Evolutionary conservation across 2,888 invertebrate species (phyloP), one percentile per base, ranked within the genome.

Genomic region (Eristalis tenax): DNA sequence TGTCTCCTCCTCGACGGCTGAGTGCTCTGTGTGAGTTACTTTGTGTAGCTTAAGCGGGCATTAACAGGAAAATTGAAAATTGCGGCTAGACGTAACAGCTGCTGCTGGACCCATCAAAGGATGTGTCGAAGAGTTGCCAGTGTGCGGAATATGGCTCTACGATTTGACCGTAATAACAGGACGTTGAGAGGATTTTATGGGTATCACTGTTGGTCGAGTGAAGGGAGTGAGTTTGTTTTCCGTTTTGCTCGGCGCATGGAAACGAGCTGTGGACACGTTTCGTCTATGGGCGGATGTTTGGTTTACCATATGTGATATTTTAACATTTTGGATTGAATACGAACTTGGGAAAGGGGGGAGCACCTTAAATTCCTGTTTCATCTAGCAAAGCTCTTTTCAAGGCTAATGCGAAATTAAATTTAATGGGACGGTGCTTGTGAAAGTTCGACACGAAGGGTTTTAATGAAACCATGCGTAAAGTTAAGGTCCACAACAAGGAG

Each of bases 11-110:
- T 43, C 35, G 18, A 13, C 6, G 35, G 32, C 1, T 28, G 13
- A 18, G 15, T 6, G 10, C 23, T 57, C 13, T 18, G 13, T 13
- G 22, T 32, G 43, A 28, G 66, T 59, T 13, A 32, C 43, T 50
- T 50, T 64, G 61, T 73, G 56, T 23, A 26, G 56, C 11, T 69
- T 61, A 38, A 61, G 32, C 69, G 56, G 63, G 64, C 40, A 78
- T 78, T 69, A 78, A 78, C 78, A 26, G 57, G 64, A 6, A 78
- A 78, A 78, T 78, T 78, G 71, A 65, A 78, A 71, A 59, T 28
- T 78, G 78, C 22, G 78, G 78, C 71, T 63, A 78, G 78, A 78
- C 78, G 28, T 4, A 71, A 22, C 78, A 78, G 71, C 56, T 78
- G 78, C 4, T 71, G 65, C 32, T 32, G 35, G 26, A 26, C 18